Base-by-base conservation (phyloP, 2,888 invertebrate species). In the Mythimna vitellina region DNA sequence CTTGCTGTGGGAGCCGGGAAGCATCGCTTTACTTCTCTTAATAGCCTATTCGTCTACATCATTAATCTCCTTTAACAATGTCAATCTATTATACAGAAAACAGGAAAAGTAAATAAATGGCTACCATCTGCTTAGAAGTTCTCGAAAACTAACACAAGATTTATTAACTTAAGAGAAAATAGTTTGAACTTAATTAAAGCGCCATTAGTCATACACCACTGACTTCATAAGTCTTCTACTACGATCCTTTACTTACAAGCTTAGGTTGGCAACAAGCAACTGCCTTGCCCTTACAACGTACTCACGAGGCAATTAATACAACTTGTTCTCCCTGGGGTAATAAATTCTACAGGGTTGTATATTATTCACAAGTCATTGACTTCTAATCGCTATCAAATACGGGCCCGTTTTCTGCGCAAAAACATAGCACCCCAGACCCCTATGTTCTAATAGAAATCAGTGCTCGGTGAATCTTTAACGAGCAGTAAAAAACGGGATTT, bases 11-110 rank as follows among this genome's bases (percentile, higher is more conserved):
- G 46, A 66, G 25, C 73, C 46, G 29, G n/a, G 51, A 46, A 64
- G 60, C 65, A 61, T 66, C 63, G 56, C 38, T 29, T 63, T 68
- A 56, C 65, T 80, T 57, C 63, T 83, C 65, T 64, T 66, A 80
- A 83, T 83, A 80, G 65, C 51, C 84, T 80, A 80, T 80, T 83
- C 69, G 75, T 80, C 60, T 83, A 74, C 76, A 74, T 65, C 80
- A 79, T 83, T 83, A 79, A 79, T 79, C 79, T 73, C 65, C 38
- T 35, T 72, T 73, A 79, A 65, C 80, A 72, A 79, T 79, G 64
- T 51, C 65, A 78, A 72, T 82, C 54, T 51, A 42, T 58, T 51
- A 42, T 54, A 62, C 35, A 42, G 25, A 46, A 14, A 38, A 80
- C 70, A 69, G 68, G 58, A 61, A 76, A 35, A 78, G 35, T 53